These are phyloP conservation scores for Drosophila monieri DNA, from an alignment of 2,888 invertebrate species.

Conservation along the genomic window DNA sequence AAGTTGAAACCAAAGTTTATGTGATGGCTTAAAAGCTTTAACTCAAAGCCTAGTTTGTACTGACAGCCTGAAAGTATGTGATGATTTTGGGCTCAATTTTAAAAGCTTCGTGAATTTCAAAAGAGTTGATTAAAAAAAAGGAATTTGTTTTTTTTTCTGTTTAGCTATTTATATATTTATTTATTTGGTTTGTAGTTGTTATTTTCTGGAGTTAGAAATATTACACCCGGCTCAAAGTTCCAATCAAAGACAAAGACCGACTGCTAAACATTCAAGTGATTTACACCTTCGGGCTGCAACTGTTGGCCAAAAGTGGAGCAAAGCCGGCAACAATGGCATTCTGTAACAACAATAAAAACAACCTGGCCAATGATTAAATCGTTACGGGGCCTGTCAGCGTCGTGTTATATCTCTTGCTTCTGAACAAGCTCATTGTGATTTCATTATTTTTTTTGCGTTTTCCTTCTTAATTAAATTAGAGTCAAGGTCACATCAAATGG, in stretches of 20 bases:
- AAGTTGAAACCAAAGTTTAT: slow-evolving; percentile 1
- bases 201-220: slow-evolving; percentile 9
- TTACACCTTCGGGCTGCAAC: slow-evolving; percentile 30
- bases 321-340: slow-evolving; percentile 31
- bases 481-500: slow-evolving; percentile 62
- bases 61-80: slow-evolving; percentile 11
- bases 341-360: slow-evolving; percentile 30
- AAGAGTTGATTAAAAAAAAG: background rate
- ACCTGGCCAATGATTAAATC: slow-evolving; percentile 55
- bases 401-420: slow-evolving; percentile 40
- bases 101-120: background rate
- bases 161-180: background rate
- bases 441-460: slow-evolving; percentile 24
- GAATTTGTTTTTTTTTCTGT: background rate
- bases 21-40: background rate
- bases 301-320: slow-evolving; percentile 34
- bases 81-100: background rate
- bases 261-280: slow-evolving; percentile 40
- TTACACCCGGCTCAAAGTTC: slow-evolving; percentile 21
- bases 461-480: slow-evolving; percentile 72
- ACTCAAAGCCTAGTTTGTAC: background rate
- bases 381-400: slow-evolving; percentile 42
- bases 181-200: slow-evolving; percentile 6
- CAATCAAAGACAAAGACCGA: slow-evolving; percentile 32
- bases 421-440: slow-evolving; percentile 17